Conservation (phyloP, 2,797 vertebrate species). For the Liparis tanakae region DNA sequence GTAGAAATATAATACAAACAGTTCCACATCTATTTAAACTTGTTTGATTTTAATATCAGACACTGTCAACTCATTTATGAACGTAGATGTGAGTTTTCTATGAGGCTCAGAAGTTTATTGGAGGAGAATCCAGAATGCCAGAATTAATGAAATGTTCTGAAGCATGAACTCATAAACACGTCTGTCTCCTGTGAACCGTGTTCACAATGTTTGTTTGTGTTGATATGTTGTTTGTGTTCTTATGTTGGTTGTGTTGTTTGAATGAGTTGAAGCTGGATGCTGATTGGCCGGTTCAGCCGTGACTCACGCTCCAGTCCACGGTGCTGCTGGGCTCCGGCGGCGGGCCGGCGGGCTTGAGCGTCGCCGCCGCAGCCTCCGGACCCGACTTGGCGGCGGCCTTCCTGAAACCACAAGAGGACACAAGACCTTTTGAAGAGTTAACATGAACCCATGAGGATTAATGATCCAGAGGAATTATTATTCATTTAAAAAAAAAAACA, state of each 20-base stretch:
- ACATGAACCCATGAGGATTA: too few species aligned
- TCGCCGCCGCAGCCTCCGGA: constrained; percentile 81
- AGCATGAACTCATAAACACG: too few species aligned
- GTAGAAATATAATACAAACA: background rate
- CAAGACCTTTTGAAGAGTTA: background rate
- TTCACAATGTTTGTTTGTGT: too few species aligned
- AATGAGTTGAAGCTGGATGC: background rate
- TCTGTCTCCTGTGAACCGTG: too few species aligned
- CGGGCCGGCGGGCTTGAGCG: constrained; percentile 75
- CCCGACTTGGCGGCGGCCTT: constrained; percentile 94
- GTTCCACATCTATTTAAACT: background rate
- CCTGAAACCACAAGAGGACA: constrained; percentile 76
- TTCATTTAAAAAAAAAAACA: background rate
- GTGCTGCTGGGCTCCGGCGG: constrained; percentile 86
- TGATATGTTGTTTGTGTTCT: too few species aligned
- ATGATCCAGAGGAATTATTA: background rate
- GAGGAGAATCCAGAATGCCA: background rate
- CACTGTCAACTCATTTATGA: too few species aligned
- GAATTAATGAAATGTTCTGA: too few species aligned
- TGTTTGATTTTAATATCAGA: too few species aligned
- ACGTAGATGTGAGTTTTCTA: too few species aligned
- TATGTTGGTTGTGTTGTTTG: too few species aligned
- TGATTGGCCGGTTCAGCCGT: background rate
- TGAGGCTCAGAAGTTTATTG: background rate
- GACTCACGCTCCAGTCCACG: constrained; percentile 96